Evolutionary conservation across 2,113 vertebrate genomes (phyloP).

Genomic region (Otus sunia): DNA sequence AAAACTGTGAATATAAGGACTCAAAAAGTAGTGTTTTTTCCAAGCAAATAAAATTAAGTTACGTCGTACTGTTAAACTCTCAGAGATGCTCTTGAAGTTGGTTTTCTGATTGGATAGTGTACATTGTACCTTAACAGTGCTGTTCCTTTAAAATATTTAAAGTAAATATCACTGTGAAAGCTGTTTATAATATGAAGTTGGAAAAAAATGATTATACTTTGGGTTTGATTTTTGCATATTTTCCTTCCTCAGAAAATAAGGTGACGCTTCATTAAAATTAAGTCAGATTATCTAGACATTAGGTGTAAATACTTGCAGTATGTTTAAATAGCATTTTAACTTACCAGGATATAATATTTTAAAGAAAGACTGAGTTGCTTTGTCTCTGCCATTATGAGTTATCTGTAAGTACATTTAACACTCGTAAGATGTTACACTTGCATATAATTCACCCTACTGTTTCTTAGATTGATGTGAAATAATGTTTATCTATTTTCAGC

Average conservation of each 20-base stretch:
- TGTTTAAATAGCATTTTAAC: not conserved
- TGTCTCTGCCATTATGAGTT: not conserved
- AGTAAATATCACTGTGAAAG: not conserved
- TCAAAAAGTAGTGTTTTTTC: not conserved
- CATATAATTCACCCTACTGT: not conserved
- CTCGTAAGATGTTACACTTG: not conserved
- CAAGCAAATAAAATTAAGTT: not conserved
- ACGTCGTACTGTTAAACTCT: not conserved
- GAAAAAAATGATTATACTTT: not conserved
- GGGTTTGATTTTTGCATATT: not conserved
- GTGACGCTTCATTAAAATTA: constrained; percentile 6
- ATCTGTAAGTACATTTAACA: not conserved
- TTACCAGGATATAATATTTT: not conserved
- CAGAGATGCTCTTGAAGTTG: not conserved
- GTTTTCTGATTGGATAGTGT: not conserved
- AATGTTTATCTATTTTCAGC: not conserved
- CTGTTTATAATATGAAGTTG: not conserved
- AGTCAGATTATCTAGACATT: not conserved
- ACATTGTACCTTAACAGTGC: not conserved
- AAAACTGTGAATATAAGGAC: not conserved
- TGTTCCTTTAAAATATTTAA: not conserved
- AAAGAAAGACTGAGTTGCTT: not conserved
- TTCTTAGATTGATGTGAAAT: not conserved
- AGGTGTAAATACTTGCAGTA: not conserved
- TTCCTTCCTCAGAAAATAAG: not conserved